Percentiles rank a stretch among this genome's conserved stretches.
Conservation (phyloP, 1,140 invertebrate genomes). For the Habropoda laboriosa region DNA sequence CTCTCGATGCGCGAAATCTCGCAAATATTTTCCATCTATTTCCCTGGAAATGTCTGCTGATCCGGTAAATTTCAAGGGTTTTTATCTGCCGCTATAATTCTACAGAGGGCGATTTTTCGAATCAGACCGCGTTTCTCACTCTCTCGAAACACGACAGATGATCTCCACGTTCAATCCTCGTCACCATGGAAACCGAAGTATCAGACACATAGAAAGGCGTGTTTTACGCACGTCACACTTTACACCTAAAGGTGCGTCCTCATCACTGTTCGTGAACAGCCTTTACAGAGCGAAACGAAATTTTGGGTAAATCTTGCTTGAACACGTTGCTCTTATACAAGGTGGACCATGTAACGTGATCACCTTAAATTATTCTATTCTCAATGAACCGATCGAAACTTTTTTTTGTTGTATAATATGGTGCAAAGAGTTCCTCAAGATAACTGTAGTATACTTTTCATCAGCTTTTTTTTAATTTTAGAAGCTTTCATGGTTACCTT, state of each 20-base stretch:
- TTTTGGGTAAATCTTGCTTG: background rate
- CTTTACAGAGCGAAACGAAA: background rate
- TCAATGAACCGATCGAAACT: too few relatives aligned
- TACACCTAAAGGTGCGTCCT: too few relatives aligned
- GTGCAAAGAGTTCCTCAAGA: too few relatives aligned
- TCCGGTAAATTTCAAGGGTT: background rate
- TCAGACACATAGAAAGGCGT: background rate
- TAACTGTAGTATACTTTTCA: too few relatives aligned
- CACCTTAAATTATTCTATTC: too few relatives aligned
- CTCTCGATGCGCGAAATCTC: too few relatives aligned
- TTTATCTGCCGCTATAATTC: background rate
- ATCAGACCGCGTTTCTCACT: background rate
- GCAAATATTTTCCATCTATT: background rate
- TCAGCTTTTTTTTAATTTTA: too few relatives aligned
- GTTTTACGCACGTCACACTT: background rate
- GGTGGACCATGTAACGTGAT: too few relatives aligned
- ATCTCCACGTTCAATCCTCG: slow-evolving; percentile 5
- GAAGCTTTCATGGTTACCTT: too few relatives aligned
- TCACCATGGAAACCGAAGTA: slow-evolving; percentile 20
- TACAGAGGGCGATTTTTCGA: background rate
- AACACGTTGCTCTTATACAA: too few relatives aligned
- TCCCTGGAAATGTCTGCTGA: too few relatives aligned
- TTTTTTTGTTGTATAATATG: too few relatives aligned
- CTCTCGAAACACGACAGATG: background rate
- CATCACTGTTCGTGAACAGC: background rate